Conservation (phyloP, 1,140 invertebrate genomes). For the Homarus americanus region DNA sequence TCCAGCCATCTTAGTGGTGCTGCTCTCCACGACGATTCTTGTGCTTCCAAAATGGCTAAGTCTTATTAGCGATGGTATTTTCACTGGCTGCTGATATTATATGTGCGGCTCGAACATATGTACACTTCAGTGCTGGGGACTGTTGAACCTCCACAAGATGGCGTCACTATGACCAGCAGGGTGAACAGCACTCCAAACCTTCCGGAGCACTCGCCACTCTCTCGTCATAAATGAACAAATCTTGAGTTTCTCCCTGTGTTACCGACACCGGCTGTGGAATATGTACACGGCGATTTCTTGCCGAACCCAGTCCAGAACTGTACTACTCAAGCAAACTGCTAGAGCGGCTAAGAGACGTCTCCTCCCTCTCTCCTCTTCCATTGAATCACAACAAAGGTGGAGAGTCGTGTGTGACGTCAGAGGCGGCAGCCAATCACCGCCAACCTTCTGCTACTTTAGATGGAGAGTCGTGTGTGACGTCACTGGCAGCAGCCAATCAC, state of each 20-base stretch:
- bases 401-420: constrained; percentile 37
- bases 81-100: constrained; percentile 27
- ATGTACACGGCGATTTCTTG: constrained; percentile 47
- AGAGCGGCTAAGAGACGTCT: constrained; percentile 28
- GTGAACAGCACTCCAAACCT: neutral
- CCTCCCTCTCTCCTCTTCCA: constrained; percentile 56
- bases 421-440: constrained; percentile 32
- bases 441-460: constrained; percentile 31
- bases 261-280: constrained; percentile 34
- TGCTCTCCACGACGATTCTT: neutral
- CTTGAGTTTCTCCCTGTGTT: constrained; percentile 10
- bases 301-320: constrained; percentile 62
- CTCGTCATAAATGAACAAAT: constrained; percentile 22
- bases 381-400: constrained; percentile 69
- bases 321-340: constrained; percentile 43
- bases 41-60: constrained; percentile 30
- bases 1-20: constrained; percentile 46
- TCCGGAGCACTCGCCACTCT: constrained; percentile 3
- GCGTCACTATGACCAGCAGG: constrained; percentile 28
- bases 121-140: constrained; percentile 57
- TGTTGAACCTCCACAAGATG: constrained; percentile 53
- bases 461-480: constrained; percentile 29
- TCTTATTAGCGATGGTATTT: neutral
- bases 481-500: constrained; percentile 46
- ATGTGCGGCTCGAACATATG: constrained; percentile 4